Conservation (phyloP, 2,113 vertebrate species). For the Forbesichthys papilliferus region DNA sequence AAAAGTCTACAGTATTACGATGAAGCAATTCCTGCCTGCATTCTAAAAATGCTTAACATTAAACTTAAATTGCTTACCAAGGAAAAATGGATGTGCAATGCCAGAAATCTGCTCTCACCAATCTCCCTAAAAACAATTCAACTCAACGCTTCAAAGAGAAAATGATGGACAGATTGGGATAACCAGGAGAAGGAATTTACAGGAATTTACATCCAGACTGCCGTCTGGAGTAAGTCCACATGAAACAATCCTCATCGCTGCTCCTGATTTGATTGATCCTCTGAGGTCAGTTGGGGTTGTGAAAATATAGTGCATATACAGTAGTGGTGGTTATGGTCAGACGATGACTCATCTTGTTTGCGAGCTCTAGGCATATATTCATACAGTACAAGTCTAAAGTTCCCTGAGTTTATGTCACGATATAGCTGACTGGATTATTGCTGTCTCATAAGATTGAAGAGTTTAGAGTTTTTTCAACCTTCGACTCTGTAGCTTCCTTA, state of each 20-base stretch:
- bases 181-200: slow-evolving; percentile 39
- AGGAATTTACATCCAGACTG: slow-evolving; percentile 51
- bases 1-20: slow-evolving; percentile 24
- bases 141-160: slow-evolving; percentile 48
- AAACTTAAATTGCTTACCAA: not conserved
- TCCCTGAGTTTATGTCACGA: slow-evolving; percentile 21
- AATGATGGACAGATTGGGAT: slow-evolving; percentile 56
- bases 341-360: slow-evolving; percentile 55
- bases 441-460: not conserved
- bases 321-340: slow-evolving; percentile 34
- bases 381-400: slow-evolving; percentile 20
- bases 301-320: slow-evolving; percentile 51
- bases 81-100: slow-evolving; percentile 18
- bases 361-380: slow-evolving; percentile 39
- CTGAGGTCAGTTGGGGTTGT: slow-evolving; percentile 52
- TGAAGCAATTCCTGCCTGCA: slow-evolving; percentile 23
- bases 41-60: slow-evolving; percentile 13
- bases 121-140: slow-evolving; percentile 22
- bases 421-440: slow-evolving; percentile 4
- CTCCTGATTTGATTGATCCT: slow-evolving; percentile 57
- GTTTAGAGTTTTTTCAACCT: no score
- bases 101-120: slow-evolving; percentile 32
- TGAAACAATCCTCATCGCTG: slow-evolving; percentile 54
- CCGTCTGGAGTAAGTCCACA: slow-evolving; percentile 60
- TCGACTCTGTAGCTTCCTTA: no score